A percentile compares a stretch with the other conserved stretches of the same genome.
Evolutionary conservation across 2,797 vertebrate genomes (phyloP).

Genomic region (Helarctos malayanus): DNA sequence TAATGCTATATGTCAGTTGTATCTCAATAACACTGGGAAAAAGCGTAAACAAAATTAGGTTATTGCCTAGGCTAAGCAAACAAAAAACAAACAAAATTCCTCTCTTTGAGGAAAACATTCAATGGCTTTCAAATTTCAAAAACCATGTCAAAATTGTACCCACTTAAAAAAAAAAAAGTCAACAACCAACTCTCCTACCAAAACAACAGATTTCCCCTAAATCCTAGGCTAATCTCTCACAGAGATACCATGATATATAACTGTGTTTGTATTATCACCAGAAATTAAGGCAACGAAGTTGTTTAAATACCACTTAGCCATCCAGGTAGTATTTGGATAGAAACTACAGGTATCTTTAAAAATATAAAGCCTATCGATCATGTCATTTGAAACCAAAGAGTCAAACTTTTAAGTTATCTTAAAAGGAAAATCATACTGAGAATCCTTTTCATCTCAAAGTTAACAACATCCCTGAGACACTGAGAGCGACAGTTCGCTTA

Average conservation of each 20-base stretch:
- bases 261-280: not conserved
- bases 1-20: not conserved
- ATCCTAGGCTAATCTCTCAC: not conserved
- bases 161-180: slow-evolving; percentile 3
- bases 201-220: not conserved
- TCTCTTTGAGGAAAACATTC: not conserved
- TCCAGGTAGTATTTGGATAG: not conserved
- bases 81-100: not conserved
- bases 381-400: slow-evolving; percentile 39
- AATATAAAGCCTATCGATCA: not conserved
- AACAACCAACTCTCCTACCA: not conserved
- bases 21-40: not conserved
- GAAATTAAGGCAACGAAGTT: not conserved
- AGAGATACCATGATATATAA: not conserved
- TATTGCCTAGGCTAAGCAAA: not conserved
- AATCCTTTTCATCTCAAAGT: slow-evolving; percentile 49
- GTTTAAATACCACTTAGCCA: too few relatives aligned
- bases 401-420: not conserved
- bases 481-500: slow-evolving; percentile 68
- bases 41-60: not conserved
- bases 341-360: not conserved
- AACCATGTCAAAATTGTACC: not conserved
- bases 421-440: slow-evolving; percentile 55
- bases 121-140: not conserved
- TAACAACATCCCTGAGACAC: slow-evolving; percentile 32